phyloP scores from a whole-genome alignment of 1,140 invertebrate species.

The Melitaea cinxia region DNA sequence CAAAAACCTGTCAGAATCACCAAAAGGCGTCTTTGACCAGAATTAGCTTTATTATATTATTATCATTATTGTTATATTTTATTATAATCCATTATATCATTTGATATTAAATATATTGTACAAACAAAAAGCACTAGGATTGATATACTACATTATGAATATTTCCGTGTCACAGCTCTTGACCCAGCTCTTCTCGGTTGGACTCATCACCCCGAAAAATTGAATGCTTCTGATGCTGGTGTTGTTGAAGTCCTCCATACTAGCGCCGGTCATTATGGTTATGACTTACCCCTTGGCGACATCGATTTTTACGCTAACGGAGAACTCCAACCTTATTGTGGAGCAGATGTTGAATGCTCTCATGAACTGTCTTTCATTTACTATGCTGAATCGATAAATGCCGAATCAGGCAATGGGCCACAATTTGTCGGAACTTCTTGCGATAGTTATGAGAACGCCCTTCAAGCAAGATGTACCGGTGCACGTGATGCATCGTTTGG shows the following conservation, averaged over 20 bases:
- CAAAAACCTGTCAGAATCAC: too few species aligned
- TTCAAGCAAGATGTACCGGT: conserved; percentile 47
- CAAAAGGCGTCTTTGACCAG: too few species aligned
- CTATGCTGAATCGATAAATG: conserved; percentile 63
- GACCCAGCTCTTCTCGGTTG: conserved; percentile 83
- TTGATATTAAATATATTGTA: too few species aligned
- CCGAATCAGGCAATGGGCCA: conserved; percentile 35
- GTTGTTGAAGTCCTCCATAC: conserved; percentile 89
- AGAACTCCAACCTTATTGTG: conserved; percentile 70
- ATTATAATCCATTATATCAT: too few species aligned
- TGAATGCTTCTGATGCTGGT: conserved; percentile 83
- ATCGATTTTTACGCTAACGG: conserved; percentile 88
- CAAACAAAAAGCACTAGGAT: too few species aligned
- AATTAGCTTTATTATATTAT: too few species aligned
- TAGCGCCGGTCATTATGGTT: conserved; percentile 82
- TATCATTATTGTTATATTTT: too few species aligned
- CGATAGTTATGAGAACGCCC: conserved; percentile 50
- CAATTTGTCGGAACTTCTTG: conserved; percentile 65
- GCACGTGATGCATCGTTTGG: conserved; percentile 52
- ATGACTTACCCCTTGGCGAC: conserved; percentile 82
- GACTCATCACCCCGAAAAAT: conserved; percentile 69
- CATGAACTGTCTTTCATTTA: conserved; percentile 55
- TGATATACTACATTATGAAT: background rate
- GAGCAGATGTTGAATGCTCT: conserved; percentile 47
- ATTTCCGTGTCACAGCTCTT: conserved; percentile 63